A percentile compares a stretch with the other conserved stretches of the same genome.
Conservation (phyloP, 2,888 invertebrate species). For the Morpho achilles region DNA sequence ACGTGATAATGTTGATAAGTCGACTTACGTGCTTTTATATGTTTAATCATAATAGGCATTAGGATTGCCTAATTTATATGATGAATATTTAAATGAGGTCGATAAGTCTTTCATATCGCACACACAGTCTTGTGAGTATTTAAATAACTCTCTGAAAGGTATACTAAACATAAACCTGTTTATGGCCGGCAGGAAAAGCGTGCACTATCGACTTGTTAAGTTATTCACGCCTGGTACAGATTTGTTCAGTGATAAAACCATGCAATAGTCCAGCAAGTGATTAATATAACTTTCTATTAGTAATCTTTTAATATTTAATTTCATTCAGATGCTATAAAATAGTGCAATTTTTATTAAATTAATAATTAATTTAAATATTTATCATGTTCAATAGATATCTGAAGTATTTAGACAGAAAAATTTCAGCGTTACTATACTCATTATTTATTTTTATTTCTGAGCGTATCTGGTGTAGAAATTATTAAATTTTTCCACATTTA, state of each 20-base stretch:
- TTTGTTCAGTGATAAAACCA: slow-evolving; percentile 34
- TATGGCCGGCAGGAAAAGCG: too few relatives aligned
- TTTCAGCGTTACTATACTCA: slow-evolving; percentile 6
- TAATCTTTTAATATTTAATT: slow-evolving; percentile 22
- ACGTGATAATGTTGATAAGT: too few relatives aligned
- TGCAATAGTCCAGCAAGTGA: slow-evolving; percentile 51
- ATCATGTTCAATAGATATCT: not conserved
- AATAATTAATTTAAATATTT: too few relatives aligned
- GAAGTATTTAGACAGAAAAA: not conserved
- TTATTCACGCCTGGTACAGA: slow-evolving; percentile 22
- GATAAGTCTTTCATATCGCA: too few relatives aligned
- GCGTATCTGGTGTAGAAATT: slow-evolving; percentile 39
- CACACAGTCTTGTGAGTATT: too few relatives aligned
- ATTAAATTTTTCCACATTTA: slow-evolving; percentile 31
- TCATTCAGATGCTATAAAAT: slow-evolving; percentile 8
- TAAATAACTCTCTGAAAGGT: too few relatives aligned
- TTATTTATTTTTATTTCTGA: slow-evolving; percentile 26
- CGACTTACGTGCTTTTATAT: too few relatives aligned
- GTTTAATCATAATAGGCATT: too few relatives aligned
- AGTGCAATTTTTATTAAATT: not conserved
- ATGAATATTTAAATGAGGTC: too few relatives aligned
- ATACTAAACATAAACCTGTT: too few relatives aligned
- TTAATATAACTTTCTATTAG: slow-evolving; percentile 18
- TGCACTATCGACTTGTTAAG: too few relatives aligned
- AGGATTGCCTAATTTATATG: too few relatives aligned